These are phyloP conservation scores for Hetaerina americana DNA, from an alignment of 1,140 invertebrate genomes.

Conservation along the genomic window DNA sequence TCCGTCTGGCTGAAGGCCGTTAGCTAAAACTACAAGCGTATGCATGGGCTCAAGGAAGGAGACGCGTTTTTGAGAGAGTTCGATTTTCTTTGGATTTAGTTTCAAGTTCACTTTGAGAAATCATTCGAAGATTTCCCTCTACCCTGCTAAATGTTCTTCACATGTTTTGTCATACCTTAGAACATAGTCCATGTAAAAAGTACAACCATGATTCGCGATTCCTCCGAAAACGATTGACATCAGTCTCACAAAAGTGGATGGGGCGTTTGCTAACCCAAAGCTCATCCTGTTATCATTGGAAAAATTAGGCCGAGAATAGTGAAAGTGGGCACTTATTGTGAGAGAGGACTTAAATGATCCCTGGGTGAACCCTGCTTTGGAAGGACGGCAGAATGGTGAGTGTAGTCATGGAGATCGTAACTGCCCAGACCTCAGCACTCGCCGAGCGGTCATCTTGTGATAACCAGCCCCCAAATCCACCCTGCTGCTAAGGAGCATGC, in stretches of 20 bases:
- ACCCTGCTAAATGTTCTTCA: conserved; percentile 6
- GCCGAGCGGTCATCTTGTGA: no score
- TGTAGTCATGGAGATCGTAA: no score
- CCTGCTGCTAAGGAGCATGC: no score
- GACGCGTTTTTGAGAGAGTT: conserved; percentile 18
- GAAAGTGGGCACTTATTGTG: no score
- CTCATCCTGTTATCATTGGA: background rate
- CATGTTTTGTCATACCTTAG: background rate
- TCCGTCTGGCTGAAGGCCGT: conserved; percentile 17
- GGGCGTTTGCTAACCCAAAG: background rate
- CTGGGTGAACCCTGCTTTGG: no score
- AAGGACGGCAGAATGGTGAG: no score
- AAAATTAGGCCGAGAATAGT: no score
- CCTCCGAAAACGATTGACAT: background rate
- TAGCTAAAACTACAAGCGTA: conserved; percentile 17
- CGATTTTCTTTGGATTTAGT: conserved; percentile 22
- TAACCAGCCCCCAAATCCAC: no score
- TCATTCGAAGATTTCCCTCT: conserved; percentile 16
- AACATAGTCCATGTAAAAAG: background rate
- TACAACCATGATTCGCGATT: background rate
- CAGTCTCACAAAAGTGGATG: background rate
- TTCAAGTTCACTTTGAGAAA: conserved; percentile 16
- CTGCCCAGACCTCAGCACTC: no score
- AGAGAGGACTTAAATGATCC: no score
- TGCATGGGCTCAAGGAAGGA: conserved; percentile 20